Percentiles rank a stretch among this genome's conserved stretches.
phyloP scores from a whole-genome alignment of 2,797 vertebrate species.

The Malacoctenus gilli region DNA sequence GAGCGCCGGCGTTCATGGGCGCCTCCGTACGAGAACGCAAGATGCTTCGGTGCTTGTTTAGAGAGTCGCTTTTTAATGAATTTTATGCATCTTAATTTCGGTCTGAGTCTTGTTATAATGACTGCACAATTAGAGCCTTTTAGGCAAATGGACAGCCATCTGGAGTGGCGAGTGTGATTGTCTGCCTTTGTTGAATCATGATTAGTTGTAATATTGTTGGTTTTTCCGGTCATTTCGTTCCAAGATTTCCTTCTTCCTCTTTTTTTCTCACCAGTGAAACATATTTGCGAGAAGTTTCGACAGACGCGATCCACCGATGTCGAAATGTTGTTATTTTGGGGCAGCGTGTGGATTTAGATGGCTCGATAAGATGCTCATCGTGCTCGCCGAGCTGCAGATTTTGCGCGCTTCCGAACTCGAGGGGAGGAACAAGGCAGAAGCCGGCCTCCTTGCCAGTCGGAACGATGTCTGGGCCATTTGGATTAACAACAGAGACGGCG shows the following conservation, averaged over 20 bases:
- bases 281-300: no score
- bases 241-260: slow-evolving; percentile 32
- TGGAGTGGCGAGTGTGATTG: slow-evolving; percentile 52
- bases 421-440: slow-evolving; percentile 19
- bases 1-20: slow-evolving; percentile 47
- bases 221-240: slow-evolving; percentile 50
- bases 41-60: slow-evolving; percentile 56
- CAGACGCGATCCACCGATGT: slow-evolving; percentile 3
- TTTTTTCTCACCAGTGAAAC: no score
- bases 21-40: slow-evolving; percentile 42
- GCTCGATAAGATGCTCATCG: background rate
- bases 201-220: slow-evolving; percentile 38
- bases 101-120: slow-evolving; percentile 46
- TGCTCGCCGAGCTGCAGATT: slow-evolving; percentile 18
- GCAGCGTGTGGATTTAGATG: slow-evolving; percentile 11
- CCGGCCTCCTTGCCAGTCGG: slow-evolving; percentile 1
- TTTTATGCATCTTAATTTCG: slow-evolving; percentile 62
- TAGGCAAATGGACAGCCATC: slow-evolving; percentile 65
- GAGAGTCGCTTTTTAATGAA: slow-evolving; percentile 46
- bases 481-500: slow-evolving; percentile 21
- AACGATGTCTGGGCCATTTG: slow-evolving; percentile 32
- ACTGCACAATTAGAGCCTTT: slow-evolving; percentile 57
- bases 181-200: slow-evolving; percentile 40
- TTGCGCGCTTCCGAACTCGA: slow-evolving; percentile 13
- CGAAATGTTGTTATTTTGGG: no score